Evolutionary conservation across 2,113 vertebrate species (phyloP), one percentile per base, ranked within the genome.

Genomic region (Stigmatopora nigra): DNA sequence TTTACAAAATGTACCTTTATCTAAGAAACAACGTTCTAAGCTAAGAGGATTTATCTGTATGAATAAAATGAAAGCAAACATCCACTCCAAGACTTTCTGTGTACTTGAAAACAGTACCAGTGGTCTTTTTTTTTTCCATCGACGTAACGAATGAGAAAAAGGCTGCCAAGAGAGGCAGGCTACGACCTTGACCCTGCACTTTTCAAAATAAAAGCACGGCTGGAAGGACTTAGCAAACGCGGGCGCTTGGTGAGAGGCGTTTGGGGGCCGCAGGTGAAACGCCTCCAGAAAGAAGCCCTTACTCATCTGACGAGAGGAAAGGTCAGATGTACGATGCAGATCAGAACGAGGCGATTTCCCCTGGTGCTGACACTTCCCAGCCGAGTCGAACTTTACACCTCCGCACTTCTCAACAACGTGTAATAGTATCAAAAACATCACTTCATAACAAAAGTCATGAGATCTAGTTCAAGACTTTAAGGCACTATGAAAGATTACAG

Each of bases 311-410:
- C 6, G 16, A 41, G 11, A 12, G 12, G 19, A n/a, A 64, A 64
- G 76, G 81, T 82, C 77, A 71, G 79, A 83, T 85, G 80, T 70
- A 87, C 86, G 71, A 70, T 64, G 81, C 74, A 73, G 86, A 89
- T 89, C 84, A 85, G 75, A 87, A 81, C 80, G 71, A 69, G 79
- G 88, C 83, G 83, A 84, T 80, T 86, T 75, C 76, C 83, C 73
- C 68, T 1, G 69, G 83, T 68, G 79, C 80, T 84, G 83, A 77
- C 84, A 83, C 84, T 88, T 88, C 72, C 82, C 73, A 79, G 69
- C 68, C 68, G 84, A 86, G 78, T 79, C 75, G 77, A 71, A 77
- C 75, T 82, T 78, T 64, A 79, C 76, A 69, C 84, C 83, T 81
- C 75, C 87, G 61, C 81, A 81, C 61, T 19, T 75, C 55, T 68